Evolutionary conservation across 2,888 invertebrate genomes (phyloP).

Genomic region (Sicus ferrugineus): DNA sequence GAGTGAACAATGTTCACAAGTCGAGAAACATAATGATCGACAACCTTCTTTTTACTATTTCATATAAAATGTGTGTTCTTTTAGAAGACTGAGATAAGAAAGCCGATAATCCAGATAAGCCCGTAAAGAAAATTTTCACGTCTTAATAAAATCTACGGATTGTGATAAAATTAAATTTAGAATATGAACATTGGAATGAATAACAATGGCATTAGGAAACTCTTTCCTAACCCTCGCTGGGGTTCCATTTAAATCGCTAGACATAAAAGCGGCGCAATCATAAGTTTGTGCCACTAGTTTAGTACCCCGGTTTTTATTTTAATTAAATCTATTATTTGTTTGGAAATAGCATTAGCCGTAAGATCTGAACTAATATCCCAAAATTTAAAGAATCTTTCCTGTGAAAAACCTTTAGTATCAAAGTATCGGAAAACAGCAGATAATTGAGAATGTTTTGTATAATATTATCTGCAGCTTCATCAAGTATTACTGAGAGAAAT

Average conservation of each 20-base stretch:
- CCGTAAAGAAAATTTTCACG: too few species aligned
- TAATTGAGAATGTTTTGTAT: not conserved
- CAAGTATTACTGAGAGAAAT: not conserved
- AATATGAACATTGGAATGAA: not conserved
- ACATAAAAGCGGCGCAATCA: not conserved
- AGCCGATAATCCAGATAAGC: not conserved
- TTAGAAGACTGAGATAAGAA: not conserved
- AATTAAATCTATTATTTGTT: not conserved
- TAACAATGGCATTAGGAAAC: not conserved
- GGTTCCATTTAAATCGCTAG: not conserved
- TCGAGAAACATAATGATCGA: not conserved
- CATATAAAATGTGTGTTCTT: not conserved
- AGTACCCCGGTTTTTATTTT: not conserved
- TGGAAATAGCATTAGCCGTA: not conserved
- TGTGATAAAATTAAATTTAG: not conserved
- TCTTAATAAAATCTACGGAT: too few species aligned
- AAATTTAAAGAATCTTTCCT: not conserved
- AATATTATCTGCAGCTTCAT: not conserved
- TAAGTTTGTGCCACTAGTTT: not conserved
- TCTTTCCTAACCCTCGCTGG: not conserved
- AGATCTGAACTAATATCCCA: too few species aligned
- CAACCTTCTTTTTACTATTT: not conserved
- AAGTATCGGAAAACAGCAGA: not conserved
- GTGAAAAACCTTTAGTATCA: not conserved
- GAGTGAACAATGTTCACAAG: not conserved